Evolutionary conservation across 2,888 invertebrate genomes (phyloP).

Genomic region (Lordiphosa andalusiaca): DNA sequence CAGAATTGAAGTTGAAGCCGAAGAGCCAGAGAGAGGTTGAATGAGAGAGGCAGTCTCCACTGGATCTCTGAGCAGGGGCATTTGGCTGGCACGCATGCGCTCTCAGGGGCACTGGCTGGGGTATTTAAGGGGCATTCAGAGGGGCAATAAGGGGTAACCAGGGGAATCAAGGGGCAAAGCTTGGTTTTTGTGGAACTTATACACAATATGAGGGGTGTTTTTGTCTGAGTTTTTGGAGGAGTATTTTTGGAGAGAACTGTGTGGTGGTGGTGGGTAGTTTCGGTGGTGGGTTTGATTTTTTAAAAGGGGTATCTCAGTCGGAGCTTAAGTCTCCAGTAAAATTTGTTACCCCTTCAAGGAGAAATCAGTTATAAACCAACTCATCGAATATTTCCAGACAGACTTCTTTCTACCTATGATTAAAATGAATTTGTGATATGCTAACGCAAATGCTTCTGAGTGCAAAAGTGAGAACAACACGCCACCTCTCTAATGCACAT

Average conservation of each 20-base stretch:
- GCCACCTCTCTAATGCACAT: too few relatives aligned
- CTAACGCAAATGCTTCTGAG: too few relatives aligned
- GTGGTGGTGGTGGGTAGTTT: conserved; percentile 17
- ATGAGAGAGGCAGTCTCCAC: conserved; percentile 45
- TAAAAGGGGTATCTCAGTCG: conserved; percentile 4
- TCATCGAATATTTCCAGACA: too few relatives aligned
- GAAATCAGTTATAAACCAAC: too few relatives aligned
- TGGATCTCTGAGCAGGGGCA: conserved; percentile 20
- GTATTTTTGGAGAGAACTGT: background rate
- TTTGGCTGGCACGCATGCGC: conserved; percentile 38
- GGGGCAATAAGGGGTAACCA: background rate
- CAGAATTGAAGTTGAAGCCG: background rate
- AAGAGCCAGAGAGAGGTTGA: background rate
- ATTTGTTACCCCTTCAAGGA: background rate
- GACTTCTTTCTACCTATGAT: too few relatives aligned
- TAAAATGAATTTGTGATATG: too few relatives aligned
- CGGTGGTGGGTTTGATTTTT: conserved; percentile 31
- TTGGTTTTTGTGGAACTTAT: conserved; percentile 17
- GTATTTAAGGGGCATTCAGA: conserved; percentile 36
- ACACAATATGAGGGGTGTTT: conserved; percentile 20
- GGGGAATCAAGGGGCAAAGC: background rate
- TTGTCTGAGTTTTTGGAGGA: conserved; percentile 16
- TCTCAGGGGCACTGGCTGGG: conserved; percentile 39
- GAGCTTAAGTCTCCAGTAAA: conserved; percentile 17
- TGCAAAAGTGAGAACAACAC: too few relatives aligned